Evolutionary conservation across 35 echinoderm and acorn worm species (phyloP).

Genomic region (Nesometra sesokonis): DNA sequence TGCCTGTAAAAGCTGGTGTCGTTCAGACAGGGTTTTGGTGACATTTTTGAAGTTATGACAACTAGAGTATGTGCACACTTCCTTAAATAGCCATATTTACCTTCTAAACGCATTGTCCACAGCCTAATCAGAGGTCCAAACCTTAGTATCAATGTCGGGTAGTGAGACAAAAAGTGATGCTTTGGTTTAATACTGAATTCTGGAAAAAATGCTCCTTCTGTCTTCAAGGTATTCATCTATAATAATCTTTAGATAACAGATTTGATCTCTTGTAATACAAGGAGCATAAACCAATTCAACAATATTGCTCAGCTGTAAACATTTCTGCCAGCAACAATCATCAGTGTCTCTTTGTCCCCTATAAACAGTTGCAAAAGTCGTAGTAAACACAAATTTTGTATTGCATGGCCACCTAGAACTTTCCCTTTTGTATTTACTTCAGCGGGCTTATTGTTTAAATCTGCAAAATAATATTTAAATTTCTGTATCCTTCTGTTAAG

Average conservation of each 20-base stretch:
- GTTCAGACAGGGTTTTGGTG: conserved; percentile 17
- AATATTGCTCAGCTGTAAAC: conserved; percentile 15
- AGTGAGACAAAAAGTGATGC: conserved; percentile 51
- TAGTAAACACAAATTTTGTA: conserved; percentile 53
- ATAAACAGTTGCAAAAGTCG: conserved; percentile 31
- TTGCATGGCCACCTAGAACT: conserved; percentile 48
- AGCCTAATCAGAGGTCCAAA: conserved; percentile 46
- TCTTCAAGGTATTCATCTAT: conserved; percentile 37
- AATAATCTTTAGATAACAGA: conserved; percentile 4
- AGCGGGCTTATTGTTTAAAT: conserved; percentile 34
- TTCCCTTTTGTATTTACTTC: conserved; percentile 26
- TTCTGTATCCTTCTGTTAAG: not conserved
- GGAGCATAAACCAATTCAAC: conserved; percentile 39
- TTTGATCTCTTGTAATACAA: conserved; percentile 11
- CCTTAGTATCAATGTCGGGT: conserved; percentile 29
- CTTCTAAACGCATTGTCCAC: conserved; percentile 55
- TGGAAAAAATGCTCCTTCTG: conserved; percentile 17
- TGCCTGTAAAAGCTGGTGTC: conserved; percentile 53
- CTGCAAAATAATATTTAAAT: conserved; percentile 27
- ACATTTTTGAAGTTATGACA: conserved; percentile 47
- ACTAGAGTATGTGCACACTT: conserved; percentile 2
- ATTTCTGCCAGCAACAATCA: conserved; percentile 23
- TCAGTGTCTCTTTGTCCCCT: conserved; percentile 1
- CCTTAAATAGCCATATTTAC: conserved; percentile 53
- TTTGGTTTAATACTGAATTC: conserved; percentile 30